Percentiles rank a stretch among this genome's conserved stretches.
These are phyloP conservation scores for Propithecus perrieri DNA, from an alignment of 2,797 vertebrate species.

Conservation along the genomic window DNA sequence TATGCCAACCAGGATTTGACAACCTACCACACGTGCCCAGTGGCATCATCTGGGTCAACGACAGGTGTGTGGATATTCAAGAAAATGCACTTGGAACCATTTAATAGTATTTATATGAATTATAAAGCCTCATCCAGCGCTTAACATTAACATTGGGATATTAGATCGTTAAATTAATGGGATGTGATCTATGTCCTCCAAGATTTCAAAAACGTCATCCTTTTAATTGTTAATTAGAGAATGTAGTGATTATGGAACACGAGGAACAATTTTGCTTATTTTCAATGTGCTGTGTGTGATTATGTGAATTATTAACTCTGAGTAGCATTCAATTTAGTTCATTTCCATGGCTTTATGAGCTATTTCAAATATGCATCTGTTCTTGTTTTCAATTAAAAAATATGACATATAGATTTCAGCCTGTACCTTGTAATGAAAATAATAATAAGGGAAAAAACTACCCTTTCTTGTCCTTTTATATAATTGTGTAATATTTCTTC, in stretches of 20 bases:
- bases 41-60: background rate
- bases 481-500: conserved; percentile 36
- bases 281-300: background rate
- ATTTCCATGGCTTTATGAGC: conserved; percentile 48
- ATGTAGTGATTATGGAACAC: background rate
- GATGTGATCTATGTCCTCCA: conserved; percentile 10
- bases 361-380: conserved; percentile 13
- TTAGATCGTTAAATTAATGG: conserved; percentile 50
- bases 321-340: background rate
- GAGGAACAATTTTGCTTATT: background rate
- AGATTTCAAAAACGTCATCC: conserved; percentile 40
- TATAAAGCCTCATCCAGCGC: background rate
- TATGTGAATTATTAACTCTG: conserved; percentile 46
- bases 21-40: background rate
- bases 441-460: background rate
- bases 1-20: background rate
- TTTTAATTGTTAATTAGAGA: conserved; percentile 43
- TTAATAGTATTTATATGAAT: background rate
- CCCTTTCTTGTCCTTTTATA: background rate
- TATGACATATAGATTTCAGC: background rate
- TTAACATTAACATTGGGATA: conserved; percentile 20
- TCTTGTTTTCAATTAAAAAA: conserved; percentile 41
- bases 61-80: background rate
- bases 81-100: background rate
- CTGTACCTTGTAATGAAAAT: background rate